Percentiles rank a stretch among this genome's conserved stretches.
These are phyloP conservation scores for Drosophila mauritiana DNA, from an alignment of 1,140 invertebrate species.

Conservation along the genomic window DNA sequence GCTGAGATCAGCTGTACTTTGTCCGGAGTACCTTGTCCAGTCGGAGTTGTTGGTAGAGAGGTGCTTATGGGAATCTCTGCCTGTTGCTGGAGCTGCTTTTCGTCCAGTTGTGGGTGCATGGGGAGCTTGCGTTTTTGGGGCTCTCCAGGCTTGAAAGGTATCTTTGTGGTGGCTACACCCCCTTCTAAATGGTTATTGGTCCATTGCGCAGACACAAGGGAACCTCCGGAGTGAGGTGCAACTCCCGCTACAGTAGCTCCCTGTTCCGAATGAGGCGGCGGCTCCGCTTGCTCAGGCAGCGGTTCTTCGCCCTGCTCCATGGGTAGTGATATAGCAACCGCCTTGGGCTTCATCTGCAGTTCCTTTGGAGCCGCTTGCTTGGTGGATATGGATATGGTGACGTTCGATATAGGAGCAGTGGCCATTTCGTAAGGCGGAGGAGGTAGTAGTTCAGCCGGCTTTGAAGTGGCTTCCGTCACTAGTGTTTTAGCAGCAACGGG, in stretches of 20 bases:
- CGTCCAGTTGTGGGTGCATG: slow-evolving; percentile 50
- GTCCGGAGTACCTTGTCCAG: background rate
- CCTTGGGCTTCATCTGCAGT: slow-evolving; percentile 34
- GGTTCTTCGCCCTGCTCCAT: slow-evolving; percentile 25
- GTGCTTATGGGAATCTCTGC: background rate
- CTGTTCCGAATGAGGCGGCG: slow-evolving; percentile 9
- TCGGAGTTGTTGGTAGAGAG: background rate
- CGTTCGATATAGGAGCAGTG: slow-evolving; percentile 54
- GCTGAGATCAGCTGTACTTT: slow-evolving; percentile 37
- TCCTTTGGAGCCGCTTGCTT: slow-evolving; percentile 55
- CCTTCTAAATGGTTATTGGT: slow-evolving; percentile 28
- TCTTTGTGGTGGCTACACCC: slow-evolving; percentile 7
- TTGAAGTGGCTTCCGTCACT: slow-evolving; percentile 11
- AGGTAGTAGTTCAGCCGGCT: slow-evolving; percentile 41
- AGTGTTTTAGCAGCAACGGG: slow-evolving; percentile 42
- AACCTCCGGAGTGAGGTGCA: background rate
- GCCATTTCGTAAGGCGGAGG: slow-evolving; percentile 68
- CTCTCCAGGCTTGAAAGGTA: slow-evolving; percentile 24
- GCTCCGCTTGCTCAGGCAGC: slow-evolving; percentile 14
- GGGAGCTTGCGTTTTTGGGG: slow-evolving; percentile 54
- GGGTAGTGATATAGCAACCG: slow-evolving; percentile 18
- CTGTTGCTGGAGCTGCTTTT: slow-evolving; percentile 52
- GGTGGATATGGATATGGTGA: slow-evolving; percentile 72
- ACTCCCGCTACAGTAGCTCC: slow-evolving; percentile 1
- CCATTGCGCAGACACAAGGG: slow-evolving; percentile 4